These are phyloP conservation scores for Drosophila busckii DNA, from an alignment of 1,140 invertebrate species.

Conservation along the genomic window DNA sequence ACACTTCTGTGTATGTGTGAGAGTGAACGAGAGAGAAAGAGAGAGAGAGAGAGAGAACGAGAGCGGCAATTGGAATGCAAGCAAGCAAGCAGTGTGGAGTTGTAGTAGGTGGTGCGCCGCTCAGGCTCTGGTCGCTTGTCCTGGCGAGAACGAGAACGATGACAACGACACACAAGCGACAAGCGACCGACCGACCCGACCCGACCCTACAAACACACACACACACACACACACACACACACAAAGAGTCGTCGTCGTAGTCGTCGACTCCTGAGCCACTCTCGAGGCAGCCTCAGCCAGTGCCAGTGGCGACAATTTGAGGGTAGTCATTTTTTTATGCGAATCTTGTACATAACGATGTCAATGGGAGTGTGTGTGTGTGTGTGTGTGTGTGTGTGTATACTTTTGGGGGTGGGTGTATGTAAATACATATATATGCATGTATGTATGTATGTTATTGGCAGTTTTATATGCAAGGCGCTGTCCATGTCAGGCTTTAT, in stretches of 20 bases:
- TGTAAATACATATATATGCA: constrained; percentile 1
- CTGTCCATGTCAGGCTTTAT: neutral
- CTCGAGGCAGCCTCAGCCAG: constrained; percentile 8
- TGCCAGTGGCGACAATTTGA: constrained; percentile 43
- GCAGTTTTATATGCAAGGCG: constrained; percentile 8
- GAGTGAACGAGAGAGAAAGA: neutral
- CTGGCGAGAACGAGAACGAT: constrained; percentile 14
- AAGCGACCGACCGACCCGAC: constrained; percentile 1
- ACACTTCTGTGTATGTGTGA: constrained; percentile 17
- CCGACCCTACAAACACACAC: constrained; percentile 2
- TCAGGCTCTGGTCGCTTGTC: neutral
- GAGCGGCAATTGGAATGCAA: constrained; percentile 25
- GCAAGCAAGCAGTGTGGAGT: constrained; percentile 25
- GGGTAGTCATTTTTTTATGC: constrained; percentile 49
- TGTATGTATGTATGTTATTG: neutral
- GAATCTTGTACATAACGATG: constrained; percentile 14
- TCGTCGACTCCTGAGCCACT: constrained; percentile 4
- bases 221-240: constrained; percentile 2
- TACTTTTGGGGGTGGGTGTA: constrained; percentile 6
- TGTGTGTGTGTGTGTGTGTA: constrained; percentile 2
- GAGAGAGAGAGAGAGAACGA: constrained; percentile 10
- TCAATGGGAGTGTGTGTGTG: constrained; percentile 8
- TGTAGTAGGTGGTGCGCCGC: constrained; percentile 11
- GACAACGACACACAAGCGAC: constrained; percentile 2
- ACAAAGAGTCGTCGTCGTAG: neutral